Evolutionary conservation across 2,888 invertebrate species (phyloP).

Genomic region (Keiferia lycopersicella): DNA sequence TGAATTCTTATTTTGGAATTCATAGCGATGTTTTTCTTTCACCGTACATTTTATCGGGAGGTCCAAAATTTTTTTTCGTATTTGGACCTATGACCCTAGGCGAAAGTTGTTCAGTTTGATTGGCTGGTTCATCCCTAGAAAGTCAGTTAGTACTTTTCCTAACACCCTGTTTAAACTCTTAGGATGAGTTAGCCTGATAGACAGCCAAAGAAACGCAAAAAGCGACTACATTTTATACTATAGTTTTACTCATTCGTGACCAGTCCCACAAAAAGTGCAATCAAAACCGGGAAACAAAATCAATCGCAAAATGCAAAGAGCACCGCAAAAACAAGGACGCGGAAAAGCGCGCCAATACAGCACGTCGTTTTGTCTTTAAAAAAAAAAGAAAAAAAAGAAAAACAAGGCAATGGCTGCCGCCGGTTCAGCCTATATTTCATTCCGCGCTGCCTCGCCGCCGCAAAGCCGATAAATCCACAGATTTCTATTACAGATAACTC

Average conservation of each 20-base stretch:
- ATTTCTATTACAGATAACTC: conserved; percentile 78
- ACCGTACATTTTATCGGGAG: too few relatives aligned
- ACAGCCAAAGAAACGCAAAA: too few relatives aligned
- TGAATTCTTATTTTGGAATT: too few relatives aligned
- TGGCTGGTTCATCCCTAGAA: too few relatives aligned
- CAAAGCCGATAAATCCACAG: conserved; percentile 76
- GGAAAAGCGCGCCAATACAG: conserved; percentile 53
- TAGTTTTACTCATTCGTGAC: neutral
- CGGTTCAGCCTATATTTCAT: conserved; percentile 70
- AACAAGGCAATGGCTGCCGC: conserved; percentile 47
- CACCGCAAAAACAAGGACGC: conserved; percentile 36
- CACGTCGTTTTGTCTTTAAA: conserved; percentile 44
- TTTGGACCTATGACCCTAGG: too few relatives aligned
- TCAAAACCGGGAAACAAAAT: conserved; percentile 34
- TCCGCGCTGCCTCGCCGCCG: conserved; percentile 52
- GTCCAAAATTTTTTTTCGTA: too few relatives aligned
- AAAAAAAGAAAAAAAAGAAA: conserved; percentile 52
- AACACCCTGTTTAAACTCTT: too few relatives aligned
- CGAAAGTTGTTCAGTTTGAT: too few relatives aligned
- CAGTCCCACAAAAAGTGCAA: conserved; percentile 34
- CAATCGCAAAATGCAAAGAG: conserved; percentile 29
- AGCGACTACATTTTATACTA: too few relatives aligned
- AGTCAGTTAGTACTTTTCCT: too few relatives aligned
- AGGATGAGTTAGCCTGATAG: too few relatives aligned
- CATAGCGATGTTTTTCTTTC: too few relatives aligned